A percentile compares a stretch with the other conserved stretches of the same genome.
These are phyloP conservation scores for Diachasmimorpha longicaudata DNA, from an alignment of 1,140 invertebrate genomes.

Conservation along the genomic window DNA sequence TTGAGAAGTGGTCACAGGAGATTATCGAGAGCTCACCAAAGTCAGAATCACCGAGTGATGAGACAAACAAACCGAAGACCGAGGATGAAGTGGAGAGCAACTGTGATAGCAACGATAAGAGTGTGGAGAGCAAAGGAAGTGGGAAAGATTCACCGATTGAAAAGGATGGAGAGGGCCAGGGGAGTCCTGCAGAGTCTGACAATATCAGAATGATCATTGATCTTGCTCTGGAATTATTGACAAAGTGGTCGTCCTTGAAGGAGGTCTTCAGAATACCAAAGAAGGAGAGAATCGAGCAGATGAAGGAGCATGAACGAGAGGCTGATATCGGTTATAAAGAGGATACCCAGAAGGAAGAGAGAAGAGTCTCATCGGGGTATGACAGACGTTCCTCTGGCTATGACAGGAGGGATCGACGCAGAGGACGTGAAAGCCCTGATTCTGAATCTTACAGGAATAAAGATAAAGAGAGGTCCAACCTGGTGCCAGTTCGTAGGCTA, in stretches of 20 bases:
- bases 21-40: conserved; percentile 45
- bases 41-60: conserved; percentile 55
- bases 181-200: neutral
- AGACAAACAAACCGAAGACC: conserved; percentile 28
- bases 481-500: conserved; percentile 61
- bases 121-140: conserved; percentile 30
- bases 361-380: conserved; percentile 50
- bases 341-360: conserved; percentile 59
- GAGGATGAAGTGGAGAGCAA: conserved; percentile 41
- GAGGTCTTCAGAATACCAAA: conserved; percentile 95
- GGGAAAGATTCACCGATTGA: conserved; percentile 30
- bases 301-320: conserved; percentile 92
- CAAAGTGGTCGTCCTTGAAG: conserved; percentile 81
- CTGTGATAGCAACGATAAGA: conserved; percentile 44
- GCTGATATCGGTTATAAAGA: conserved; percentile 69
- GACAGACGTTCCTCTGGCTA: conserved; percentile 47
- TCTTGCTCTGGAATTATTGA: conserved; percentile 71
- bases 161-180: neutral
- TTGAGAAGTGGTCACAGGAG: conserved; percentile 78
- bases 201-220: conserved; percentile 57
- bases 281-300: conserved; percentile 89
- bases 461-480: conserved; percentile 55
- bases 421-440: conserved; percentile 58
- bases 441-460: conserved; percentile 45
- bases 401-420: conserved; percentile 47